Conservation (phyloP, 2,797 vertebrate species). For the Calcarius lapponicus region DNA sequence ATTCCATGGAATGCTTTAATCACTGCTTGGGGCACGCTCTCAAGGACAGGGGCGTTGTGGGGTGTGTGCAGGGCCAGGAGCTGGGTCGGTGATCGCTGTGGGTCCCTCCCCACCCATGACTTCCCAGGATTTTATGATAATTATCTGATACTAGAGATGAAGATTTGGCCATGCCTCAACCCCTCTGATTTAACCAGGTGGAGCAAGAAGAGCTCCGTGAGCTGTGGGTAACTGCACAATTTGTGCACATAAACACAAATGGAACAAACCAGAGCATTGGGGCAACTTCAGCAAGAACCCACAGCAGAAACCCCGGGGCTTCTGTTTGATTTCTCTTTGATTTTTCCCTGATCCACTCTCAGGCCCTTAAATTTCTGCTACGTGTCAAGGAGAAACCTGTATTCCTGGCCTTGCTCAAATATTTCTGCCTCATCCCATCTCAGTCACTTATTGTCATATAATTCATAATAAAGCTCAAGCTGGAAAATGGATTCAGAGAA, state of each 20-base stretch:
- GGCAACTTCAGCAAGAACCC: not conserved
- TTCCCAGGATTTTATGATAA: not conserved
- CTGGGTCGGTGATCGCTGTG: fast-evolving
- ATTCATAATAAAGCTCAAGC: slow-evolving; percentile 10
- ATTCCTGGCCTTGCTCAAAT: not conserved
- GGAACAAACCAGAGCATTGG: not conserved
- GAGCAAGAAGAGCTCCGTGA: no score
- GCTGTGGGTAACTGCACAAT: not conserved
- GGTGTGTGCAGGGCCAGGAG: not conserved
- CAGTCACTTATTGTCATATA: not conserved
- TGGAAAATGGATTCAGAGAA: not conserved
- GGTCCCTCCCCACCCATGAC: not conserved
- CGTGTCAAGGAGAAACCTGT: not conserved
- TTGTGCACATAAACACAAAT: not conserved
- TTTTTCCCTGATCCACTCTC: not conserved
- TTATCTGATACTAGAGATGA: not conserved
- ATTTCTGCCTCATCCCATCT: not conserved
- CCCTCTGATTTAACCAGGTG: not conserved
- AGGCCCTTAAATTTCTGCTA: not conserved
- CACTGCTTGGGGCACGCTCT: not conserved
- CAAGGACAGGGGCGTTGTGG: not conserved
- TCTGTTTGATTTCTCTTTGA: fast-evolving
- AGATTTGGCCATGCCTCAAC: not conserved
- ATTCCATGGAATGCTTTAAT: not conserved
- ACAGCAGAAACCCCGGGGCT: fast-evolving